Percentiles rank a stretch among this genome's conserved stretches.
Evolutionary conservation across 35 echinoderm and acorn worm genomes (phyloP).

Genomic region (Heliocidaris tuberculata): DNA sequence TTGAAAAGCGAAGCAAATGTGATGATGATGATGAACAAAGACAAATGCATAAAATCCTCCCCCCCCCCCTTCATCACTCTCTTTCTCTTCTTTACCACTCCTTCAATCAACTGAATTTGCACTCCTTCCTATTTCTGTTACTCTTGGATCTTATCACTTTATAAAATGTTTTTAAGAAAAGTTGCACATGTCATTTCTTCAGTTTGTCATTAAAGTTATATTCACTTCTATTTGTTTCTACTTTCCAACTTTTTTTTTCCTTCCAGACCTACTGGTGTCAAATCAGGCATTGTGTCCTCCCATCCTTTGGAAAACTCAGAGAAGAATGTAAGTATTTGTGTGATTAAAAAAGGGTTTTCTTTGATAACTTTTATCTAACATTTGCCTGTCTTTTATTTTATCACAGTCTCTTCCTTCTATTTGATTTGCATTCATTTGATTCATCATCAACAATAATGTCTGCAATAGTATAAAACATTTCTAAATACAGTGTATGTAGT

Average conservation of each 20-base stretch:
- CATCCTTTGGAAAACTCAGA: slow-evolving; percentile 28
- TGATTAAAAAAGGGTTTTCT: neutral
- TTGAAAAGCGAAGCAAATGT: slow-evolving; percentile 2
- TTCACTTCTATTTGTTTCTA: too few species aligned
- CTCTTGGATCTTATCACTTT: neutral
- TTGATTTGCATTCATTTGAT: too few species aligned
- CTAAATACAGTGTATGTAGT: too few species aligned
- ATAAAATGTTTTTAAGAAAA: neutral
- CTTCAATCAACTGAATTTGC: too few species aligned
- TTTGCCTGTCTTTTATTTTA: too few species aligned
- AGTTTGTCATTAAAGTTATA: too few species aligned
- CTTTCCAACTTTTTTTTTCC: neutral
- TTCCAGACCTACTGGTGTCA: slow-evolving; percentile 27
- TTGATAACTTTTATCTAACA: too few species aligned
- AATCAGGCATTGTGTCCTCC: neutral
- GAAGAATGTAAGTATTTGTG: slow-evolving; percentile 41
- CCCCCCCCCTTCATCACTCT: neutral
- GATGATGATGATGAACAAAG: neutral
- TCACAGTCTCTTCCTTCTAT: too few species aligned
- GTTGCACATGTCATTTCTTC: neutral
- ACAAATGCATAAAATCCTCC: neutral
- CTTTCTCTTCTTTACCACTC: too few species aligned
- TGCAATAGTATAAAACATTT: too few species aligned
- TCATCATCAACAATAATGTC: too few species aligned
- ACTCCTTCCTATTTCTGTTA: neutral